Evolutionary conservation across 1,140 invertebrate species (phyloP).

Genomic region (Agraylea sexmaculata): DNA sequence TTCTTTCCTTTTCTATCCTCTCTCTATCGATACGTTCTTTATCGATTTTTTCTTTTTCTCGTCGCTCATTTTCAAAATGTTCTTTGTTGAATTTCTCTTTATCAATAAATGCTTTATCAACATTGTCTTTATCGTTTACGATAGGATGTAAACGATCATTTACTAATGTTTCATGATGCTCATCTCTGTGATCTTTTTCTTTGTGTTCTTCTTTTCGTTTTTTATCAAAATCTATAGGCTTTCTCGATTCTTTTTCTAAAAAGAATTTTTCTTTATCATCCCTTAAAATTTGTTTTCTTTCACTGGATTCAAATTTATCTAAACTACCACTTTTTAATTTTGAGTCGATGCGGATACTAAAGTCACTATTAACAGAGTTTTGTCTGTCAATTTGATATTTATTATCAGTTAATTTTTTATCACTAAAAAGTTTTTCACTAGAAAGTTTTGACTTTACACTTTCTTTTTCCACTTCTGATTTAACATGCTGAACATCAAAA

Average conservation of each 20-base stretch:
- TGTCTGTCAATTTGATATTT: conserved; percentile 18
- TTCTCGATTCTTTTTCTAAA: conserved; percentile 14
- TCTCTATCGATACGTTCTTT: conserved; percentile 21
- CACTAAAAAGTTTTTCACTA: conserved; percentile 12
- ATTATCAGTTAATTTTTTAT: conserved; percentile 19
- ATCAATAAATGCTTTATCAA: conserved; percentile 17
- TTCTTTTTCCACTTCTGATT: conserved; percentile 15
- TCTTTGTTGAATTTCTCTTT: conserved; percentile 25
- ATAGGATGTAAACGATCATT: conserved; percentile 5
- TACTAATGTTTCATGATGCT: conserved; percentile 11
- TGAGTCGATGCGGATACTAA: conserved; percentile 2
- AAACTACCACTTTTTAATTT: conserved; percentile 9
- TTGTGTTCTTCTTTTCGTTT: conserved; percentile 16
- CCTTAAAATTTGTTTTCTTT: conserved; percentile 12
- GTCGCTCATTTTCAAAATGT: conserved; percentile 25
- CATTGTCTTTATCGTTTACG: conserved; percentile 14
- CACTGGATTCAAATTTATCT: conserved; percentile 11
- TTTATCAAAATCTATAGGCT: conserved; percentile 13
- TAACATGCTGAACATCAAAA: conserved; percentile 11
- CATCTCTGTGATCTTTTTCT: conserved; percentile 23
- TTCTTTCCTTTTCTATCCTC: conserved; percentile 22
- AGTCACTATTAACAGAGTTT: conserved; percentile 13
- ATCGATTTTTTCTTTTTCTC: conserved; percentile 18
- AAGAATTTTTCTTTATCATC: conserved; percentile 13
- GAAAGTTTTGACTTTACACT: conserved; percentile 12